phyloP scores from a whole-genome alignment of 92 coral and sea anemone species.

The Porites rus region DNA sequence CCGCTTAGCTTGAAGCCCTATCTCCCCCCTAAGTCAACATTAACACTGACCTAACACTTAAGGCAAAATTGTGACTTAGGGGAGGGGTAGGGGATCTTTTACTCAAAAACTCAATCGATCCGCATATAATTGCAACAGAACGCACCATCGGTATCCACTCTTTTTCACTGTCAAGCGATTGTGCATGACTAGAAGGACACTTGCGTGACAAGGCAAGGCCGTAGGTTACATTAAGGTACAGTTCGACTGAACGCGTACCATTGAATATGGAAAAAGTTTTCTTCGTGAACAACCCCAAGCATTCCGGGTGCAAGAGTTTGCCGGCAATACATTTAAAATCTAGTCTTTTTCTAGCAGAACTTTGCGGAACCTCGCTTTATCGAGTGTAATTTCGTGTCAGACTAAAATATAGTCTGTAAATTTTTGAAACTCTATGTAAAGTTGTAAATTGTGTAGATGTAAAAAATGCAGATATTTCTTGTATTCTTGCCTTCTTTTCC shows the following conservation, averaged over 20 bases:
- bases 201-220: not conserved
- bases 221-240: not conserved
- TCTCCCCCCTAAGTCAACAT: no score
- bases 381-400: not conserved
- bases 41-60: no score
- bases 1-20: not conserved
- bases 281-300: not conserved
- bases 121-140: no score
- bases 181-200: not conserved
- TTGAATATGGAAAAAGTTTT: not conserved
- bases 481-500: not conserved
- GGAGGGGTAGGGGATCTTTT: no score
- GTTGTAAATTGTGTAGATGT: not conserved
- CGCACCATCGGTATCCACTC: not conserved
- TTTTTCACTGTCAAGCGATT: not conserved
- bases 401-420: not conserved
- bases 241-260: not conserved
- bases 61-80: no score
- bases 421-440: not conserved
- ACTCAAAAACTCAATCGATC: no score
- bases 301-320: not conserved
- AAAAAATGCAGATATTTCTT: not conserved
- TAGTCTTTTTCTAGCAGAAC: not conserved
- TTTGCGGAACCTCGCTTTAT: not conserved
- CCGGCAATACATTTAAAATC: not conserved